These are phyloP conservation scores for Aurelia aurita DNA, from an alignment of 30 jellyfish, hydroid and myxozoan genomes.

Conservation along the genomic window DNA sequence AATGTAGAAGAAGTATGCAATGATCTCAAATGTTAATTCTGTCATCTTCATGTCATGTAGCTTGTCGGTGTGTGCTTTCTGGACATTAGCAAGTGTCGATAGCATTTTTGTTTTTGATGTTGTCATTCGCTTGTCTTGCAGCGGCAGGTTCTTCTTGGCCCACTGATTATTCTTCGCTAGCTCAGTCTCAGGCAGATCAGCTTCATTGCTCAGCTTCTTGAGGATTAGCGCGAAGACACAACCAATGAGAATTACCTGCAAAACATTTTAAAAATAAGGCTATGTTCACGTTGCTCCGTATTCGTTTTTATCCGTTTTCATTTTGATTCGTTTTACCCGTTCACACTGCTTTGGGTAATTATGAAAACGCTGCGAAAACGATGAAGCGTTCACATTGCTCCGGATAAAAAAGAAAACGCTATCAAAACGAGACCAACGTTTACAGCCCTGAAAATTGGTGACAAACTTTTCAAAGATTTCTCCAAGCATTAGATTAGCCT, in stretches of 20 bases:
- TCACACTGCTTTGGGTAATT: too few relatives aligned
- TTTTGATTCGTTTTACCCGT: too few relatives aligned
- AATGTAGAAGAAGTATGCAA: slow-evolving; percentile 51
- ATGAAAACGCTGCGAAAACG: too few relatives aligned
- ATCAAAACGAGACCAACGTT: too few relatives aligned
- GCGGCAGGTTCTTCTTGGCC: slow-evolving; percentile 22
- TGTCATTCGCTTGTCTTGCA: slow-evolving; percentile 1
- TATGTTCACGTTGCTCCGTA: too few relatives aligned
- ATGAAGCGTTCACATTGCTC: too few relatives aligned
- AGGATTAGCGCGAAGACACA: slow-evolving; percentile 68
- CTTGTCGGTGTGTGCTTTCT: slow-evolving; percentile 45
- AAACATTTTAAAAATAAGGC: too few relatives aligned
- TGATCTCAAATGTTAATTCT: slow-evolving; percentile 55
- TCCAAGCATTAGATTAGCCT: too few relatives aligned
- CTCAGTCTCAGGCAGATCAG: slow-evolving; percentile 50
- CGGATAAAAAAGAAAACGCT: too few relatives aligned
- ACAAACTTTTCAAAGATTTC: too few relatives aligned
- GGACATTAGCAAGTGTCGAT: slow-evolving; percentile 34
- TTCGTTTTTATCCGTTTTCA: too few relatives aligned
- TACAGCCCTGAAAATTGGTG: too few relatives aligned
- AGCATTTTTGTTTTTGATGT: slow-evolving; percentile 34
- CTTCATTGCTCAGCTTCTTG: slow-evolving; percentile 61
- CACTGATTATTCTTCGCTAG: slow-evolving; percentile 34
- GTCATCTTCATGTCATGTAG: slow-evolving; percentile 57
- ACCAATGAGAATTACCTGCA: slow-evolving; percentile 75